phyloP scores from a whole-genome alignment of 2,797 vertebrate species.

The Natrix natrix region DNA sequence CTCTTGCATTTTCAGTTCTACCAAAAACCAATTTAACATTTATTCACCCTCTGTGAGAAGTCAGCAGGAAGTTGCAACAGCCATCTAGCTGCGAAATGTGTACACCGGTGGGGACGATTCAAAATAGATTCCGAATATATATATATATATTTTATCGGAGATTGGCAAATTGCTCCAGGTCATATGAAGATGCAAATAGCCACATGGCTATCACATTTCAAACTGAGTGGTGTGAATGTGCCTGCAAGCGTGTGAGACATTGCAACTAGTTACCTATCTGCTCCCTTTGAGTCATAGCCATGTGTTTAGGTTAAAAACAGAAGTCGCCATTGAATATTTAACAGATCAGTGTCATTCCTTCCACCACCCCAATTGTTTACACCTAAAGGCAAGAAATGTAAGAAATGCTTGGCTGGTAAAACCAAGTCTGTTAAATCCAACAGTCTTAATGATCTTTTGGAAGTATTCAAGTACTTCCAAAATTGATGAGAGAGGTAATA shows the following conservation, averaged over 20 bases:
- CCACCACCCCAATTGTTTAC: background rate
- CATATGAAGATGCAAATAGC: background rate
- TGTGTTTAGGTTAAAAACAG: constrained; percentile 1
- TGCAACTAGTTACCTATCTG: background rate
- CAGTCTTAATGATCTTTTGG: background rate
- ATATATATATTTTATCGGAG: background rate
- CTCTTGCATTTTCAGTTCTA: background rate
- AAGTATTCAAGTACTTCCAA: background rate
- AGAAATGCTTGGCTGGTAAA: background rate
- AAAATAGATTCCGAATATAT: background rate
- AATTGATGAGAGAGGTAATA: background rate
- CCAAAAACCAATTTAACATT: background rate
- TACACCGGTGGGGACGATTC: background rate
- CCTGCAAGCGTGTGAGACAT: background rate
- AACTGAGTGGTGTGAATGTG: background rate
- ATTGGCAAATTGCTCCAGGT: constrained; percentile 17
- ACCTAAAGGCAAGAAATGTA: background rate
- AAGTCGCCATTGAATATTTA: constrained; percentile 5
- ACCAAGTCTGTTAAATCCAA: background rate
- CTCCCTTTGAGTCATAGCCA: constrained; percentile 15
- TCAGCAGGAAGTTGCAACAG: background rate
- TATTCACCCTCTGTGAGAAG: background rate
- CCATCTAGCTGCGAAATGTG: background rate
- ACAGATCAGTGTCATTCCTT: background rate
- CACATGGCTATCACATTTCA: background rate